Evolutionary conservation across 2,888 invertebrate species (phyloP).

Genomic region (Hypselothyrea guttata): DNA sequence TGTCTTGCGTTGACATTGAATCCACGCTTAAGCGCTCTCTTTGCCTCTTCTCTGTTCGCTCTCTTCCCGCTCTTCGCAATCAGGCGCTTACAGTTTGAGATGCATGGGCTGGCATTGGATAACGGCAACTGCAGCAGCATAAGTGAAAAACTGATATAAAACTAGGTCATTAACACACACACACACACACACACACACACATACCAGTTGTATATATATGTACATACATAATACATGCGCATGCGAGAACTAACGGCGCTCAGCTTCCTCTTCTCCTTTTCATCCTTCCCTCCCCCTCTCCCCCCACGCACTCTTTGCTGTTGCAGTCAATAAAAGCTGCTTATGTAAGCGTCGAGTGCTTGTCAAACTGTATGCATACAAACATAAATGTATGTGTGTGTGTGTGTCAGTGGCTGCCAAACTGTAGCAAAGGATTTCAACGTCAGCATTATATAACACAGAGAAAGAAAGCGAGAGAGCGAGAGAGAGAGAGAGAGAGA

Average conservation of each 20-base stretch:
- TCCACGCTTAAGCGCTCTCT: slow-evolving; percentile 1
- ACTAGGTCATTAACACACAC: slow-evolving; percentile 58
- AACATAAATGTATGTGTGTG: neutral
- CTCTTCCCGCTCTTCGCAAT: slow-evolving; percentile 3
- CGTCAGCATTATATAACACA: slow-evolving; percentile 46
- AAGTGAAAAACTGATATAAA: slow-evolving; percentile 19
- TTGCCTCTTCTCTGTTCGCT: slow-evolving; percentile 1
- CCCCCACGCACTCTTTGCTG: no score
- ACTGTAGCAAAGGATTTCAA: neutral
- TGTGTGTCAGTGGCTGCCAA: slow-evolving; percentile 1
- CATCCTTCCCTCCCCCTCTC: no score
- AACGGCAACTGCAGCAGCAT: slow-evolving; percentile 24
- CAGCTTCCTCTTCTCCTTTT: slow-evolving; percentile 31
- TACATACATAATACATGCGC: slow-evolving; percentile 37
- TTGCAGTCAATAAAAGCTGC: slow-evolving; percentile 40
- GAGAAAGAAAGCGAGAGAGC: no score
- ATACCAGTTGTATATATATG: neutral
- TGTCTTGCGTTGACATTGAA: slow-evolving; percentile 46
- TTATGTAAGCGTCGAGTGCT: slow-evolving; percentile 53
- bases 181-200: slow-evolving; percentile 7
- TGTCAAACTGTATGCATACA: slow-evolving; percentile 11
- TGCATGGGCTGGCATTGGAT: slow-evolving; percentile 47
- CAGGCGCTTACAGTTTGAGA: slow-evolving; percentile 12
- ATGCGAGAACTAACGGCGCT: slow-evolving; percentile 52
- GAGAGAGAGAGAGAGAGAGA: no score